Evolutionary conservation across 2,113 vertebrate genomes (phyloP).

Genomic region (Sander lucioperca): DNA sequence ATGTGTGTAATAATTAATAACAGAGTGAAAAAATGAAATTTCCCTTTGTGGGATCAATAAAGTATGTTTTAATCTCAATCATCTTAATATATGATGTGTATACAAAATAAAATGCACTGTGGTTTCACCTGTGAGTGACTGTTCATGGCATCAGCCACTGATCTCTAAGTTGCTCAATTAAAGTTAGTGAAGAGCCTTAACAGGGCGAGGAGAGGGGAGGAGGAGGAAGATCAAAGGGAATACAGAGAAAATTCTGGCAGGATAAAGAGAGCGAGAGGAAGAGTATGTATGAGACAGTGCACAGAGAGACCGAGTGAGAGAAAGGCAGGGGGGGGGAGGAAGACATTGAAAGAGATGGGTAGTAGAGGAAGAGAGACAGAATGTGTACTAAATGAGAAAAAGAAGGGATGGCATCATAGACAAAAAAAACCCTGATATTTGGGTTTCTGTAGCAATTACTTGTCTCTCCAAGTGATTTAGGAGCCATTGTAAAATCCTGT

Average conservation of each 20-base stretch:
- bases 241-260: conserved; percentile 39
- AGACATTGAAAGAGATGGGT: conserved; percentile 5
- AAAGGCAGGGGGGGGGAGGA: conserved; percentile 9
- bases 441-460: conserved; percentile 23
- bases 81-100: background rate
- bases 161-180: conserved; percentile 69
- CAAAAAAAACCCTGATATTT: conserved; percentile 1
- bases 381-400: conserved; percentile 1
- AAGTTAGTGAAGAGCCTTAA: conserved; percentile 54
- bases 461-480: conserved; percentile 8
- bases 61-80: too few relatives aligned
- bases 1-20: too few relatives aligned
- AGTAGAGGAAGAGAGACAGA: background rate
- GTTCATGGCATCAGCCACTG: conserved; percentile 34
- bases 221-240: conserved; percentile 59
- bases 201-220: conserved; percentile 26
- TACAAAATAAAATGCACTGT: conserved; percentile 12
- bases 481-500: background rate
- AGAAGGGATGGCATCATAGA: background rate
- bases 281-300: background rate
- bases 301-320: conserved; percentile 7
- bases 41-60: too few relatives aligned
- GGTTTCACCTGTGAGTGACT: conserved; percentile 36
- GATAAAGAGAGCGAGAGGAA: conserved; percentile 21
- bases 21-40: too few relatives aligned